Evolutionary conservation across 2,113 vertebrate genomes (phyloP), one percentile per base, ranked within the genome.

Genomic region (Phyllopteryx taeniolatus): DNA sequence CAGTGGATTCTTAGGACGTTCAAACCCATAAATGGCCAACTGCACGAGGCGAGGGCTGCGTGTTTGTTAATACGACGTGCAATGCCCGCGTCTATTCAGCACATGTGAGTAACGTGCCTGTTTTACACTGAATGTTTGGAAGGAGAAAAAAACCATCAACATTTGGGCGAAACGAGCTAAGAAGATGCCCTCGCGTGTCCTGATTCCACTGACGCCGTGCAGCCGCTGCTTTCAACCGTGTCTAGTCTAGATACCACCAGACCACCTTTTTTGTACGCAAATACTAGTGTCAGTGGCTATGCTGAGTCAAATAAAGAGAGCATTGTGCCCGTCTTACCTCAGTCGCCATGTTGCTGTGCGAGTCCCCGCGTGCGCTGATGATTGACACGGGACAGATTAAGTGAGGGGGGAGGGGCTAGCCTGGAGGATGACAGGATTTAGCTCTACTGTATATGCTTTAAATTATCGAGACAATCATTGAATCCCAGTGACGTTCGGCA

Each of bases 321-420:
- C 15, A 63, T 33, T 7, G 51, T 62, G 62, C 9, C 27, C 20
- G 79, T 53, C 88, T 91, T 87, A 94, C 93, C 92, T 94, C 93
- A 80, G 93, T 93, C 89, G 92, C 93, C 93, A 94, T 94, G 88
- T 91, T 93, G 86, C 89, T 91, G 77, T 83, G 78, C 76, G 81
- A 82, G 85, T 80, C 86, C 86, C 86, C 79, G 78, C 82, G 70
- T 73, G 78, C 72, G 76, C 86, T 67, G 61, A 75, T 88, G 85
- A 88, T 73, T 84, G 78, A 87, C 86, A 85, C 86, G 77, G 68
- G 62, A 71, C 44, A 73, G 69, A 66, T 67, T 64, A 73, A 68
- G 54, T 71, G 76, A 69, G n/a, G 68, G 59, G 12, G 81, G 66
- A 20, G 67, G 72, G 72, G 61, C 57, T n/a, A 53, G 70, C 46